Conservation (phyloP, 2,888 invertebrate species). For the Thelaira solivaga region DNA sequence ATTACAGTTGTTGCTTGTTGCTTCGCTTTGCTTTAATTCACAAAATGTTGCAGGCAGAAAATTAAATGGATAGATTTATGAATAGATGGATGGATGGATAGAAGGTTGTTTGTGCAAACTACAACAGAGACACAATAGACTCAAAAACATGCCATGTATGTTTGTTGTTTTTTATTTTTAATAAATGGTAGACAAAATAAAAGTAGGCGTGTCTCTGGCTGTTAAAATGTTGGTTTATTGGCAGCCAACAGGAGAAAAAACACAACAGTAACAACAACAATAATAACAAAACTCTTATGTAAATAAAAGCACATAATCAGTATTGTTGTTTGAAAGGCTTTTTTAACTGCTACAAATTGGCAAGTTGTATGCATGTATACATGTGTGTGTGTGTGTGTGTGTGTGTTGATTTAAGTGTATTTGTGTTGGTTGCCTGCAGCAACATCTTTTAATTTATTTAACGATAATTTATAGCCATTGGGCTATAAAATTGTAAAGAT, state of each 20-base stretch:
- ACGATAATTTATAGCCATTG: slow-evolving; percentile 68
- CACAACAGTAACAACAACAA: neutral
- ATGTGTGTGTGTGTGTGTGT: neutral
- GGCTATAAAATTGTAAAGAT: slow-evolving; percentile 64
- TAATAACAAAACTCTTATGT: slow-evolving; percentile 39
- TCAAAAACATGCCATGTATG: neutral
- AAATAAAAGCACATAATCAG: slow-evolving; percentile 41
- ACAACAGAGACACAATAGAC: slow-evolving; percentile 32
- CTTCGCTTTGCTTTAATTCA: neutral
- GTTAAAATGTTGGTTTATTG: slow-evolving; percentile 58
- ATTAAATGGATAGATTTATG: slow-evolving; percentile 1
- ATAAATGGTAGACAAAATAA: slow-evolving; percentile 54
- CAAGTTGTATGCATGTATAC: neutral
- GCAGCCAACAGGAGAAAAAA: slow-evolving; percentile 52
- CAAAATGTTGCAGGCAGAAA: slow-evolving; percentile 23
- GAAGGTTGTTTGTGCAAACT: neutral
- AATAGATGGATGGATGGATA: neutral
- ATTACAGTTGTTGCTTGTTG: slow-evolving; percentile 48
- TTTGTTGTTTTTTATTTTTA: neutral
- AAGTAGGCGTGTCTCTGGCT: slow-evolving; percentile 55
- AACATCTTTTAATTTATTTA: slow-evolving; percentile 63
- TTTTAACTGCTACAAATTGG: neutral
- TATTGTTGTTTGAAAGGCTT: slow-evolving; percentile 1
- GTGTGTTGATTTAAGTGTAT: neutral
- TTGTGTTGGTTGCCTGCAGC: slow-evolving; percentile 36